Percentiles rank a stretch among this genome's conserved stretches.
Evolutionary conservation across 2,888 invertebrate genomes (phyloP).

Genomic region (Cataglyphis albicans): DNA sequence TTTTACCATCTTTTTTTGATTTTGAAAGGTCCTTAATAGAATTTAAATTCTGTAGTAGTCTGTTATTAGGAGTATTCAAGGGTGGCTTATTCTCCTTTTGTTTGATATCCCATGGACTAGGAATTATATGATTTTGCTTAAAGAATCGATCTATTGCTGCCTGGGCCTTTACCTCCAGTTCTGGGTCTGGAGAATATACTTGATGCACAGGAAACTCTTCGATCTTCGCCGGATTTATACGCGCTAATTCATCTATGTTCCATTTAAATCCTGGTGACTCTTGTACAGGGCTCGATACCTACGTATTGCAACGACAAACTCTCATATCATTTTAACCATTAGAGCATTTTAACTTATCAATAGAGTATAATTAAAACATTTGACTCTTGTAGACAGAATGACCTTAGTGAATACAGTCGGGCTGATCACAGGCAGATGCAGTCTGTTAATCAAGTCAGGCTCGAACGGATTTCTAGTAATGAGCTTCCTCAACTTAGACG

Average conservation of each 20-base stretch:
- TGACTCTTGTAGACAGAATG: not conserved
- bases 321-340: conserved; percentile 63
- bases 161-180: conserved; percentile 89
- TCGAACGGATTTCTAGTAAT: conserved; percentile 90
- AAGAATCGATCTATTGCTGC: conserved; percentile 90
- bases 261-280: conserved; percentile 88
- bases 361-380: conserved; percentile 76
- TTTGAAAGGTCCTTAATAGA: conserved; percentile 68
- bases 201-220: conserved; percentile 89
- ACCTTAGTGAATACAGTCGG: conserved; percentile 85
- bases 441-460: conserved; percentile 88
- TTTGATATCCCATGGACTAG: conserved; percentile 87
- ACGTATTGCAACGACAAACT: conserved; percentile 57
- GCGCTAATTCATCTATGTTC: conserved; percentile 91
- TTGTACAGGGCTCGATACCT: conserved; percentile 84
- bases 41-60: conserved; percentile 65
- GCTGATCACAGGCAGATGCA: conserved; percentile 91
- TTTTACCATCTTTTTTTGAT: conserved; percentile 79
- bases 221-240: conserved; percentile 90
- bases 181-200: conserved; percentile 89
- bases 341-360: not conserved
- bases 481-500: conserved; percentile 87
- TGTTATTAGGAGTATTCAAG: conserved; percentile 71
- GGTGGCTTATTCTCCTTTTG: conserved; percentile 67
- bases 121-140: conserved; percentile 87